Base-by-base conservation (phyloP, 2,113 vertebrate genomes). In the Vicugna pacos region DNA sequence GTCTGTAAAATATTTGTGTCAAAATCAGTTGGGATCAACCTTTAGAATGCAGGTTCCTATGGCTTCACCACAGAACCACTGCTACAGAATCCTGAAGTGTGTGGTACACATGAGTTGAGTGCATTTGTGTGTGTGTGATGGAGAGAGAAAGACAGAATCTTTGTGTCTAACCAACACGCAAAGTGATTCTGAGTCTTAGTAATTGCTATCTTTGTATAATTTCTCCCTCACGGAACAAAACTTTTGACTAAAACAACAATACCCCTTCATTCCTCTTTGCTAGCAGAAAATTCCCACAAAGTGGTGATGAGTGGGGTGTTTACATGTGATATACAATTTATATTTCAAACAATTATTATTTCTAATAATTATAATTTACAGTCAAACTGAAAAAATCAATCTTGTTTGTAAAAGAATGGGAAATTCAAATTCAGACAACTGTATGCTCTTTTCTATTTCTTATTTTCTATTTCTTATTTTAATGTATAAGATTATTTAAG, bases 391-490 rank as follows among this genome's bases (percentile, higher is more conserved):
- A 35, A 83, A 38, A 3, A 0, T 56, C 5, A 76, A 26, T 54
- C 19, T 70, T 94, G 1, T 90, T 94, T 92, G 20, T 52, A 97
- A 91, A 82, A n/a, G 35, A 38, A 86, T 89, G 60, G 58, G 8
- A 88, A 86, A 93, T 35, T 92, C 8, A 82, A 85, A 64, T 88
- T 22, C n/a, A 82, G 19, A 92, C 16, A 56, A 50, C 8, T 14
- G 13, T 70, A 76, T 24, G 6, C 1, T 73, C 14, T 67, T 64
- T 81, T 90, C 32, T 76, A 72, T 76, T 91, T 58, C 54, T 89
- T 42, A 38, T 42, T 42, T 42, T 42, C 38, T 42, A 42, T 42
- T 42, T 42, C 1, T 8, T 52, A 56, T 62, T 88, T 90, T 50
- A 67, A 89, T 83, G 5, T 77, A 54, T 65, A 30, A 14, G 11